Evolutionary conservation across 2,797 vertebrate species (phyloP), one percentile per base, ranked within the genome.

Genomic region (Oreochromis mossambicus): DNA sequence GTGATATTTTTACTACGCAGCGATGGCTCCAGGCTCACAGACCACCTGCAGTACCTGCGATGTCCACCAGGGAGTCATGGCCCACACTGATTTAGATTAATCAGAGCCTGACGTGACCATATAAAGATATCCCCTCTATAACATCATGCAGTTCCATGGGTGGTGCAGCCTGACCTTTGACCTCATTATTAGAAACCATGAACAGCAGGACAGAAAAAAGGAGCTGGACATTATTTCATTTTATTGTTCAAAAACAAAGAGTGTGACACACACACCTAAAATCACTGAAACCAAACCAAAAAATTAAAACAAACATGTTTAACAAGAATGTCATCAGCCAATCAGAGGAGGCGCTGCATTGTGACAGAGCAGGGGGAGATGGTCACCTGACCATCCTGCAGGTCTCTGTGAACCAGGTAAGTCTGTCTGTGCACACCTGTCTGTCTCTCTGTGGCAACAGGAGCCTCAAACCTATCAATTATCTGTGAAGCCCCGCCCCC

Each of bases 311-410:
- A 32, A 19, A 54, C 52, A 58, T 26, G 12, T 15, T 79, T 48
- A 48, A 50, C 12, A 32, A n/a, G 21, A 58, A 0, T 6, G 3
- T 19, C 8, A 15, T 34, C 43, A 34, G 15, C 77, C 51, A 80
- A 78, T 87, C 63, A 87, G n/a, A 76, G 3, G 54, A 79, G 77
- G 3, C 32, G 58, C 19, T 80, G 58, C 52, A 90, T 56, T 1
- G 8, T 43, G 66, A 90, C 78, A 11, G 54, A 24, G 36, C 89
- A 87, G 8, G 87, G 82, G 1, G 38, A 2, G 9, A 88, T n/a
- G 9, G 46, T 80, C n/a, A 52, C 24, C 11, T 54, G 34, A 15
- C 58, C 19, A 12, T 38, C 80, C 4, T 78, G 43, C 17, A 26
- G 8, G 21, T 84, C 82, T 11, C 11, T 46, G 58, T 79, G 26